Evolutionary conservation across 30 jellyfish, hydroid and myxozoan genomes (phyloP).

Genomic region (Calvadosia cruxmelitensis): DNA sequence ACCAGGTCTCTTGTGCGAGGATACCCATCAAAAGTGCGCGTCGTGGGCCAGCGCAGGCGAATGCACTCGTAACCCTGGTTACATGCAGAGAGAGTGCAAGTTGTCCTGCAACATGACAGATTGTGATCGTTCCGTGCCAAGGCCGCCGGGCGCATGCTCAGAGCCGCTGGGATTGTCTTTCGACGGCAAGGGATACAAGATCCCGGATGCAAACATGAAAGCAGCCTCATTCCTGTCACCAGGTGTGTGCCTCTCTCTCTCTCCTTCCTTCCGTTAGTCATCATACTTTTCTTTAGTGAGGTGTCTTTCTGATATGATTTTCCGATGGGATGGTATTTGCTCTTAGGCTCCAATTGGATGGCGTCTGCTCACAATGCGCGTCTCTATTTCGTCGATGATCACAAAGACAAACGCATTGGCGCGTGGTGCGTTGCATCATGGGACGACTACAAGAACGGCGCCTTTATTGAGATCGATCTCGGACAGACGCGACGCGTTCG

Average conservation of each 20-base stretch:
- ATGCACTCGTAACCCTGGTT: conserved; percentile 58
- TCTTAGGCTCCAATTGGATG: conserved; percentile 16
- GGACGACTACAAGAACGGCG: conserved; percentile 4
- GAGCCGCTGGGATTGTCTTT: conserved; percentile 82
- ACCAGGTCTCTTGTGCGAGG: conserved; percentile 61
- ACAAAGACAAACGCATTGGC: conserved; percentile 17
- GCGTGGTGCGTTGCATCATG: conserved; percentile 34
- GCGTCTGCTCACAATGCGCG: conserved; percentile 45
- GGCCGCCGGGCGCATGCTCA: conserved; percentile 83
- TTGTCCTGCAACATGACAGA: conserved; percentile 68
- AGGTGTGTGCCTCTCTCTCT: conserved; percentile 31
- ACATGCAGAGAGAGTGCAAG: conserved; percentile 67
- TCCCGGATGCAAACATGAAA: conserved; percentile 58
- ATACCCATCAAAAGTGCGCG: conserved; percentile 55
- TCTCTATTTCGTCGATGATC: conserved; percentile 23
- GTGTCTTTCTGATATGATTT: no score
- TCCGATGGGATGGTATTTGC: no score
- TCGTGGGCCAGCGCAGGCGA: conserved; percentile 80
- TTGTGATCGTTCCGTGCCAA: conserved; percentile 55
- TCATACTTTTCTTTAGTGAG: no score
- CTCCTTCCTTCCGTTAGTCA: not conserved
- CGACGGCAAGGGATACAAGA: conserved; percentile 65
- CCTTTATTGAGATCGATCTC: conserved; percentile 32
- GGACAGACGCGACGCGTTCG: conserved; percentile 10
- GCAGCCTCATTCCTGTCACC: conserved; percentile 56